phyloP scores from a whole-genome alignment of 2,797 vertebrate genomes.

The Calcarius lapponicus region DNA sequence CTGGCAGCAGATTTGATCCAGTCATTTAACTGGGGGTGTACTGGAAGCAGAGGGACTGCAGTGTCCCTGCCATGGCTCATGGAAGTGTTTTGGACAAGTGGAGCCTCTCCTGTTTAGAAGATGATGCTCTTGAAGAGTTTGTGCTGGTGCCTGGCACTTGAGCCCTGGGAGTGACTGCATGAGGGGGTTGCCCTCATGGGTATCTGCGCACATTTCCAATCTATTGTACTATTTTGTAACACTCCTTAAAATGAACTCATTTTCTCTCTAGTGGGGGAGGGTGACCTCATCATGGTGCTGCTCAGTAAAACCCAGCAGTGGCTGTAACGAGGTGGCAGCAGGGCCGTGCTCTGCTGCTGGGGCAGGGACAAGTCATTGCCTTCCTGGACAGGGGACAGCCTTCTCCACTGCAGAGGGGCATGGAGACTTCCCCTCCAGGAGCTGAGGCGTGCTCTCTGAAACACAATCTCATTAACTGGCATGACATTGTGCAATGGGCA shows the following conservation, averaged over 20 bases:
- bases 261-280: background rate
- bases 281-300: background rate
- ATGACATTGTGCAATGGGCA: background rate
- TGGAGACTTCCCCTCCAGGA: background rate
- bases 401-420: background rate
- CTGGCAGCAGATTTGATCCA: background rate
- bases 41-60: background rate
- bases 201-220: background rate
- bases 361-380: background rate
- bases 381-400: background rate
- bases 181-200: background rate
- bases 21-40: background rate
- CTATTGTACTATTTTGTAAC: background rate
- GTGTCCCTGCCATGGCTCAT: background rate
- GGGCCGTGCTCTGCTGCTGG: background rate
- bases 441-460: background rate
- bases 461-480: background rate
- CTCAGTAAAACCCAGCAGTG: background rate
- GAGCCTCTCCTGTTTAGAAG: background rate
- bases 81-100: background rate
- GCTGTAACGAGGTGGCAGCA: rapidly evolving
- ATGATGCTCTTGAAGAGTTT: background rate
- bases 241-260: background rate
- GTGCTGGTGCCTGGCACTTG: background rate
- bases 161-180: background rate